Percentiles rank a stretch among this genome's conserved stretches.
Conservation (phyloP, 2,797 vertebrate genomes). For the Furcifer pardalis region DNA sequence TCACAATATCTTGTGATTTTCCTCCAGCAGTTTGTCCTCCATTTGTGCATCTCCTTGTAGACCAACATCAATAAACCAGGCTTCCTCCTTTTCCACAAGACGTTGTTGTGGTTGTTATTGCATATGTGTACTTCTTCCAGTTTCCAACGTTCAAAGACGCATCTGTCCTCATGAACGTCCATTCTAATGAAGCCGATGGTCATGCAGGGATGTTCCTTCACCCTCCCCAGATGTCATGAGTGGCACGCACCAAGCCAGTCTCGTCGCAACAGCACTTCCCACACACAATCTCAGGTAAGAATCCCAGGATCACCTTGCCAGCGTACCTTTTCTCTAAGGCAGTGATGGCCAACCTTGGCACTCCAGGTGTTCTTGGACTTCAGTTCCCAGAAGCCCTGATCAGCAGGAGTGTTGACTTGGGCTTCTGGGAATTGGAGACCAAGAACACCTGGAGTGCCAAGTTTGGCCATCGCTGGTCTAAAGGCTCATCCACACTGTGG, state of each 20-base stretch:
- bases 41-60: too few species aligned
- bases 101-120: not conserved
- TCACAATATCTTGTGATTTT: too few species aligned
- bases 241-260: conserved; percentile 60
- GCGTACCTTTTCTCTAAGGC: not conserved
- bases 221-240: conserved; percentile 76
- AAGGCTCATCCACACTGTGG: not conserved
- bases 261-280: conserved; percentile 57
- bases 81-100: too few species aligned
- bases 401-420: too few species aligned
- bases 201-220: conserved; percentile 79
- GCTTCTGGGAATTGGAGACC: too few species aligned
- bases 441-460: too few species aligned
- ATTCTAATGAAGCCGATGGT: conserved; percentile 80
- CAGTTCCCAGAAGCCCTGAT: too few species aligned
- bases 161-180: conserved; percentile 60
- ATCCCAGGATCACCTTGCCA: fast-evolving
- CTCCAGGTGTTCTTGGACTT: too few species aligned
- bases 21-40: too few species aligned
- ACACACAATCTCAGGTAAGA: conserved; percentile 74
- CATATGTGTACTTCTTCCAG: conserved; percentile 55
- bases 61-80: too few species aligned
- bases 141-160: conserved; percentile 42
- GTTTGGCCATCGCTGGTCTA: too few species aligned
- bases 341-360: too few species aligned